Percentiles rank a stretch among this genome's conserved stretches.
Evolutionary conservation across 2,797 vertebrate genomes (phyloP).

Genomic region (Megaceryle alcyon): DNA sequence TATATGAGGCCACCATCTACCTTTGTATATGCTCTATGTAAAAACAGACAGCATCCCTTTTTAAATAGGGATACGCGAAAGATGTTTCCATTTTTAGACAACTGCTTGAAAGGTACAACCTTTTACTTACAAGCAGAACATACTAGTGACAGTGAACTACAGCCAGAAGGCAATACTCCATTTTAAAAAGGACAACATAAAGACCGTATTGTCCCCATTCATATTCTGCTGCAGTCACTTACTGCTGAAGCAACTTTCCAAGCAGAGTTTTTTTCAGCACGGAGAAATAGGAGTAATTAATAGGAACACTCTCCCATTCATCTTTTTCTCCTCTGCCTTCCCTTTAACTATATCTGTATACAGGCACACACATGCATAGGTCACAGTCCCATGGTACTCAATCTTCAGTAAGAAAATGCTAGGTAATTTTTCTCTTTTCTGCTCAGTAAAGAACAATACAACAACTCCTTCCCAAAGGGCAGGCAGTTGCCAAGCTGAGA

Average conservation of each 20-base stretch:
- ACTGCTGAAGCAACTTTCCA: background rate
- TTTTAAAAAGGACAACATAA: conserved; percentile 19
- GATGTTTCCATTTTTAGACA: conserved; percentile 38
- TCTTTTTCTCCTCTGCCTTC: background rate
- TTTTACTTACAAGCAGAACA: conserved; percentile 14
- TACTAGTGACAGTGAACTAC: conserved; percentile 12
- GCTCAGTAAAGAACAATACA: background rate
- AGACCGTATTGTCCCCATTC: background rate
- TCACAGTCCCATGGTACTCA: background rate
- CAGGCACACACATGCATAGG: background rate
- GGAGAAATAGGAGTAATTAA: background rate
- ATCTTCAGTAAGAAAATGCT: background rate
- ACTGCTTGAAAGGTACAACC: conserved; percentile 20
- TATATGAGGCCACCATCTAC: background rate
- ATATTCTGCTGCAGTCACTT: background rate
- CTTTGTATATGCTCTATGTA: background rate
- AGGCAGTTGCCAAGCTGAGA: background rate
- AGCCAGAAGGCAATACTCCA: conserved; percentile 36
- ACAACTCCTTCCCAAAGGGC: background rate
- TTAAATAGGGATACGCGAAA: background rate
- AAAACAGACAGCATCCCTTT: background rate
- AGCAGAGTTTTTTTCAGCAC: background rate
- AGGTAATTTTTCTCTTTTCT: background rate
- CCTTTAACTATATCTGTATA: background rate
- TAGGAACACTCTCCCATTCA: background rate